Base-by-base conservation (phyloP, 2,888 invertebrate genomes). In the Noctua fimbriata region DNA sequence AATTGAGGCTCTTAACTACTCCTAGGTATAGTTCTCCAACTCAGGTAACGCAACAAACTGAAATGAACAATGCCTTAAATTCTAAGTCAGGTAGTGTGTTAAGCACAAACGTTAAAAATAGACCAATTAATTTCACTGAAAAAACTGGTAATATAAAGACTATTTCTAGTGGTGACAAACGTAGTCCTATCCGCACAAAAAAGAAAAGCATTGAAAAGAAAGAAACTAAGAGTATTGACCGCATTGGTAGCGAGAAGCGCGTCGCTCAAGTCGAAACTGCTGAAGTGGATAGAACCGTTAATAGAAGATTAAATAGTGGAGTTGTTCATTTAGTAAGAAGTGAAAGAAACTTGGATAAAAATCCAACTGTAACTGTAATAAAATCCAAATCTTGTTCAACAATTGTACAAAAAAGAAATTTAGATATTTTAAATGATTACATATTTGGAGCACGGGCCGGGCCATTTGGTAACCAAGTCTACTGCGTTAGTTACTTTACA, bases 401-500 rank as follows among this genome's bases (percentile, higher is more conserved):
- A 9, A 82, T 94, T 41, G 77, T 87, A 58, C 87, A 81, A 69
- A 85, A 81, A 69, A 85, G 90, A 24, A 87, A 89, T 73, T 82
- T 90, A 28, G 94, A 94, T 82, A 88, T 93, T 36, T 91, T 94
- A 71, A 91, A 44, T n/a, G n/a, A 93, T 83, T 95, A 96, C 67
- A 93, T 96, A 81, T 95, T 95, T 89, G 93, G 92, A 16, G 91
- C 65, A 21, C 36, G 65, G 65, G 85, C 81, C 41, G 91, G 89
- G 21, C 87, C 89, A 21, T 92, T 91, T 78, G 90, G 91, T 7
- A 94, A 94, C 76, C 89, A 91, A 86, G 91, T 94, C 24, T 95
- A 95, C 83, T 95, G 90, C 84, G 95, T 96, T 1, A 92, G 92
- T 58, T 96, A 96, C 89, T 94, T 94, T 87, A 95, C 94, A 47